phyloP scores from a whole-genome alignment of 2,113 vertebrate species.

The Hipposideros armiger region DNA sequence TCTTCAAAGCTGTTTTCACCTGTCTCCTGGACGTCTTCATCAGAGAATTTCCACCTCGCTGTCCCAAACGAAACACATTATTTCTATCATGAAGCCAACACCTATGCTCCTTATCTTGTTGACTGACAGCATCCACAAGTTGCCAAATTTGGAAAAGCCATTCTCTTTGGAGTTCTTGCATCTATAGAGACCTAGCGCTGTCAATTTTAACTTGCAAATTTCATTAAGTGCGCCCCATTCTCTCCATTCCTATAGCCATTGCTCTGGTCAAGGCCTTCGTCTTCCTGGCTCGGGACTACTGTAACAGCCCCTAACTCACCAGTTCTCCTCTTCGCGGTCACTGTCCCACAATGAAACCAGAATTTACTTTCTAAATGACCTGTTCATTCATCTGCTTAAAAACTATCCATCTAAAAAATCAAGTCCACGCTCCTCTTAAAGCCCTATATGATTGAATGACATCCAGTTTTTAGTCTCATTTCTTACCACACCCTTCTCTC shows the following conservation, averaged over 20 bases:
- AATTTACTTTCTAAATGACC: constrained; percentile 25
- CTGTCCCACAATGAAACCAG: neutral
- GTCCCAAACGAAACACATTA: neutral
- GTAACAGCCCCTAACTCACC: neutral
- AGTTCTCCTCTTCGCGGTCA: neutral
- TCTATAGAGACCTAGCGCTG: neutral
- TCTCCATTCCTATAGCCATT: neutral
- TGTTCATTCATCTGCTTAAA: neutral
- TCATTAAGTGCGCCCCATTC: neutral
- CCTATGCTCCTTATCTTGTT: neutral
- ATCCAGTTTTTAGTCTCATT: neutral
- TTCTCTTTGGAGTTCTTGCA: neutral
- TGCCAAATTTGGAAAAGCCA: neutral
- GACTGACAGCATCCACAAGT: neutral
- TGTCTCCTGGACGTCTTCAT: neutral
- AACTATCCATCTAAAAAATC: neutral
- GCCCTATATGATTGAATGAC: neutral
- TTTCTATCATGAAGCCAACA: constrained; percentile 17
- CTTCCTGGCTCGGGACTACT: neutral
- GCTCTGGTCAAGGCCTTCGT: neutral
- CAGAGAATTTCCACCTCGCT: neutral
- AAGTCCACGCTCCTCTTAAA: neutral
- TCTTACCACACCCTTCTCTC: neutral
- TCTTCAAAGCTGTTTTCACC: neutral
- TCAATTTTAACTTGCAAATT: neutral